Evolutionary conservation across 2,797 vertebrate species (phyloP), one percentile per base, ranked within the genome.

Genomic region (Argyrosomus regius): DNA sequence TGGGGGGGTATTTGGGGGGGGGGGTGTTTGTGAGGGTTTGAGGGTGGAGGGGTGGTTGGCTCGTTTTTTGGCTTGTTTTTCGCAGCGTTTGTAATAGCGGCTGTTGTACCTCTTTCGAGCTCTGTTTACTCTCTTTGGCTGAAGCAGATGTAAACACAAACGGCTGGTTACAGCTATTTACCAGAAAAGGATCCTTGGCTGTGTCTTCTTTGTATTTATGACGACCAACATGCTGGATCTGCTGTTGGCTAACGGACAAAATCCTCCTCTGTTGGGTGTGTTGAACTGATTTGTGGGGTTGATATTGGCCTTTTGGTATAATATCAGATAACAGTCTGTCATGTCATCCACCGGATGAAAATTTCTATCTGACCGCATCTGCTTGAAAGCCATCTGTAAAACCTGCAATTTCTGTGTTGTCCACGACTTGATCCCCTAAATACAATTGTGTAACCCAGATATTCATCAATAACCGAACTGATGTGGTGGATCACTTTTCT

Each of bases 81-180:
- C 35, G 70, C 75, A 60, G 77, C 75, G 4, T 83, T 88, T 77
- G 78, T 72, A 87, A 77, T 61, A 50, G 81, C 43, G 43, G 78
- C 80, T 83, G 90, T 88, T 90, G 90, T 90, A 83, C 82, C 80
- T 85, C 79, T 89, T 90, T 86, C 78, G 91, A 83, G 80, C 75
- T 86, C 80, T 91, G 91, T 93, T 89, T 91, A 87, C 90, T 88
- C 83, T 88, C 65, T 87, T 91, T 91, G 88, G 90, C 88, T 75
- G 83, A 63, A 75, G 87, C 82, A 83, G 81, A 91, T 91, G 91
- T 92, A 82, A 92, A 92, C 89, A 91, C 83, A 79, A 86, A 86
- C 50, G 82, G 72, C 73, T 50, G 86, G 87, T 87, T 86, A 58
- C 86, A 86, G 82, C 87, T 75, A 87, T 90, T 91, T 87, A 85